These are phyloP conservation scores for Camponotus fellah DNA, from an alignment of 2,888 invertebrate species.

Conservation along the genomic window DNA sequence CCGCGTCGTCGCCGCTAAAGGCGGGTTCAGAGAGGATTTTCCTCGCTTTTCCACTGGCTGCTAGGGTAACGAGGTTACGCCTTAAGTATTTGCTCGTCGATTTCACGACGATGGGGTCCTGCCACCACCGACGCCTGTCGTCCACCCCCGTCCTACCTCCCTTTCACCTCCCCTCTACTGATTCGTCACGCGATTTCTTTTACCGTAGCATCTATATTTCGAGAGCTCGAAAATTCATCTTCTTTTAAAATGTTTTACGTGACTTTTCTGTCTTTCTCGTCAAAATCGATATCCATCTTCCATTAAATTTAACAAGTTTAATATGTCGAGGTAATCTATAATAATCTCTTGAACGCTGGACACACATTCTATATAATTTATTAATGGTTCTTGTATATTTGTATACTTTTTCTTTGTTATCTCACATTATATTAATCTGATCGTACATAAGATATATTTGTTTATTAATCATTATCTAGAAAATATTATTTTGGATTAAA, in stretches of 20 bases:
- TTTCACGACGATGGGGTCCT: constrained; percentile 71
- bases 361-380: not conserved
- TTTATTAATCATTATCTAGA: not conserved
- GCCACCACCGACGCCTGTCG: constrained; percentile 43
- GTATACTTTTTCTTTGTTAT: not conserved
- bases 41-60: constrained; percentile 73
- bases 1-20: constrained; percentile 77
- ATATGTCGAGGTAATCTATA: constrained; percentile 8
- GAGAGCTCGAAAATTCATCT: constrained; percentile 70
- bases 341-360: constrained; percentile 19
- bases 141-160: not conserved
- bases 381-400: not conserved
- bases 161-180: constrained; percentile 19
- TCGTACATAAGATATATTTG: not conserved
- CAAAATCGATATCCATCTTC: constrained; percentile 40
- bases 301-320: constrained; percentile 39
- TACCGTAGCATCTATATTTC: constrained; percentile 54
- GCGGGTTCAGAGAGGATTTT: constrained; percentile 69
- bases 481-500: not conserved
- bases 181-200: constrained; percentile 44
- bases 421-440: not conserved
- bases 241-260: constrained; percentile 68
- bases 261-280: constrained; percentile 63
- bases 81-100: constrained; percentile 81
- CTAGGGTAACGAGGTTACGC: constrained; percentile 81